Conservation (phyloP, 2,113 vertebrate genomes). For the Osmerus eperlanus region DNA sequence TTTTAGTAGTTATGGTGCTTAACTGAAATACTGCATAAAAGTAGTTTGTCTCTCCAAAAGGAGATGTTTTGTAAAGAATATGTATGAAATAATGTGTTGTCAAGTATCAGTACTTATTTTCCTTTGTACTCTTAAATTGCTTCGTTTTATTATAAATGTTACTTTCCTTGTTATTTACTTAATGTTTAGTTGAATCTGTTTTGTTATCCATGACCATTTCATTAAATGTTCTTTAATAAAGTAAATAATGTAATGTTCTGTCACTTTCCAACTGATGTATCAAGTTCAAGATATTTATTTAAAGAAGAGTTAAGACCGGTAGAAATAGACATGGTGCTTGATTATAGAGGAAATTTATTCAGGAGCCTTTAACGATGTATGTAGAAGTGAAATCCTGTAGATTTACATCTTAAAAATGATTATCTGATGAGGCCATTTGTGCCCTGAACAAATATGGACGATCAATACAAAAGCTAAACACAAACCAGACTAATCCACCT, state of each 20-base stretch:
- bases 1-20: conserved; percentile 34
- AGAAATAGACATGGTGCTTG: background rate
- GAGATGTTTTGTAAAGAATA: conserved; percentile 14
- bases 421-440: no score
- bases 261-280: background rate
- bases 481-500: conserved; percentile 10
- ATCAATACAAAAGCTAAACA: conserved; percentile 21
- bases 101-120: conserved; percentile 43
- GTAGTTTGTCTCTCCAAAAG: conserved; percentile 21
- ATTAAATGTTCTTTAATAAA: conserved; percentile 48
- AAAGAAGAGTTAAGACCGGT: no score
- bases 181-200: conserved; percentile 57
- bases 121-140: conserved; percentile 42
- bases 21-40: conserved; percentile 35
- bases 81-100: conserved; percentile 21
- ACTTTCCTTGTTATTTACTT: conserved; percentile 46
- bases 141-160: conserved; percentile 48
- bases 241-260: background rate
- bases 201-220: conserved; percentile 59
- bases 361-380: background rate
- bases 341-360: background rate
- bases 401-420: no score
- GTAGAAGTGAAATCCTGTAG: background rate
- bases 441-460: background rate
- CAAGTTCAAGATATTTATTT: background rate